A percentile compares a stretch with the other conserved stretches of the same genome.
Conservation (phyloP, 2,113 vertebrate species). For the Dasyurus viverrinus region DNA sequence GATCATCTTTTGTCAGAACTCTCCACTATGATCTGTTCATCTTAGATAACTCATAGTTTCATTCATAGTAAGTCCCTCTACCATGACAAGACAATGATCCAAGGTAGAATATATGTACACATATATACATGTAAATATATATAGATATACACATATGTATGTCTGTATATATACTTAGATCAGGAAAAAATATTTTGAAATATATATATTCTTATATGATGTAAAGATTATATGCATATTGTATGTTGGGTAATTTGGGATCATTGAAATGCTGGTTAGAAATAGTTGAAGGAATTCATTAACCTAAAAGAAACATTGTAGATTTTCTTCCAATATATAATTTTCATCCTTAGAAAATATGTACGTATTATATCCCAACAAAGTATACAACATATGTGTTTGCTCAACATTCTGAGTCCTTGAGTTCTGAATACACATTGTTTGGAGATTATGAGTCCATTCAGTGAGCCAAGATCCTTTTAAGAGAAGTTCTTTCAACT, state of each 20-base stretch:
- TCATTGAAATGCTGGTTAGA: neutral
- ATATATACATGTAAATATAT: neutral
- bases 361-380: neutral
- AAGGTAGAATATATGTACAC: neutral
- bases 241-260: neutral
- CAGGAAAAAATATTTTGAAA: neutral
- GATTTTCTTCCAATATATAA: neutral
- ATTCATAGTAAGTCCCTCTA: neutral
- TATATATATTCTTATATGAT: neutral
- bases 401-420: conserved; percentile 13
- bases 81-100: neutral
- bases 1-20: neutral
- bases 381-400: neutral
- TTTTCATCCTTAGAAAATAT: neutral
- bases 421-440: neutral
- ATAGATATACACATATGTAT: neutral
- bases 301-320: neutral
- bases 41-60: neutral
- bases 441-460: neutral
- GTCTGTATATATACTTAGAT: neutral
- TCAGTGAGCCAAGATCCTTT: neutral
- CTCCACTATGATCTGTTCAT: neutral
- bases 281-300: neutral
- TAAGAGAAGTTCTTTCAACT: neutral
- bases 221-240: neutral